Base-by-base conservation (phyloP, 2,888 invertebrate genomes). In the Drosophila picticornis region DNA sequence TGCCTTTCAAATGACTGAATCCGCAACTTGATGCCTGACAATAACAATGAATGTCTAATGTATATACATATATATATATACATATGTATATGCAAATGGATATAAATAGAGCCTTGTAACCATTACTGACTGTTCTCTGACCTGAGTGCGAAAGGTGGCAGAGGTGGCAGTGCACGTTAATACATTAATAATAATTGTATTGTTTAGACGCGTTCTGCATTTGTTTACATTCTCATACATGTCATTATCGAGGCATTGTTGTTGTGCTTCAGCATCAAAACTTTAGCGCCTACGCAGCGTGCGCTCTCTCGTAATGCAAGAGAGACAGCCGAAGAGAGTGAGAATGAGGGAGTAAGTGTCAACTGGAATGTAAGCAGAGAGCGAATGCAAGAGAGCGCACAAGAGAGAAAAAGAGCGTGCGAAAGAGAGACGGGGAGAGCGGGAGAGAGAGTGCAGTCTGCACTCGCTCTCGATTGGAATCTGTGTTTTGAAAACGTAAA, bases 401-500 rank as follows among this genome's bases (percentile, higher is more conserved):
- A 46, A 13, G 31, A 32, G 56, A 38, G 25, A 25, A 19, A 22
- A 27, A 36, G 31, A 11, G 60, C 11, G 46, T 13, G 13, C 46
- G 11, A 25, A 36, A 38, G 48, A 43, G 63, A 76, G 11, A 31
- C n/a, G n/a, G n/a, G n/a, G n/a, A n/a, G n/a, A n/a, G n/a, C n/a
- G n/a, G n/a, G 46, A 43, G 48, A 43, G 62, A 73, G 11, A 27
- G 46, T n/a, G 43, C 36, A 38, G 62, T 72, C 68, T 67, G 32
- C 69, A 74, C 25, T 46, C 25, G 46, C 46, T 46, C 46, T 16
- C 46, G 27, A 16, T 72, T 76, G 83, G 81, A 90, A 82, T 86
- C 76, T 74, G 75, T 87, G 87, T 88, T 88, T 88, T 88, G 87
- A 88, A 86, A 90, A 83, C 81, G 77, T 76, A 84, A 77, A 88